phyloP scores from a whole-genome alignment of 2,113 vertebrate genomes.

The Lepus europaeus region DNA sequence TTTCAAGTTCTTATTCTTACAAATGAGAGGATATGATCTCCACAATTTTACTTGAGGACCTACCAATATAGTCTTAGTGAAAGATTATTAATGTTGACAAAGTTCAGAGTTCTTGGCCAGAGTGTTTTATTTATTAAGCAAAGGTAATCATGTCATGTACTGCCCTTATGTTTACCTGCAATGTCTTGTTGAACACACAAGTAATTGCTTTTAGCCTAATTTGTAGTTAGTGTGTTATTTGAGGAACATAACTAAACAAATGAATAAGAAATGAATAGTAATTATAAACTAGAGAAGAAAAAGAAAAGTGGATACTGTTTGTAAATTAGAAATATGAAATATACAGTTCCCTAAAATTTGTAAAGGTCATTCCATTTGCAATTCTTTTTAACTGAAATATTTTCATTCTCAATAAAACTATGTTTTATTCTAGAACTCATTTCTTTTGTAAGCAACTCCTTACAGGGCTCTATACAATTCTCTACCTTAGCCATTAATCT shows the following conservation, averaged over 20 bases:
- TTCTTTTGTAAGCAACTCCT: slow-evolving; percentile 41
- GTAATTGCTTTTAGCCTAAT: not conserved
- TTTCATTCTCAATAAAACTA: not conserved
- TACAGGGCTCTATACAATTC: slow-evolving; percentile 40
- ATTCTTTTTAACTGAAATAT: slow-evolving; percentile 44
- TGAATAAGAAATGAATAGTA: not conserved
- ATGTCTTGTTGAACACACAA: slow-evolving; percentile 13
- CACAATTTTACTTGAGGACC: not conserved
- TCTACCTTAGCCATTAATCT: slow-evolving; percentile 80
- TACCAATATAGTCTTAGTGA: not conserved
- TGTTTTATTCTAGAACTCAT: slow-evolving; percentile 58
- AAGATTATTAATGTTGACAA: not conserved
- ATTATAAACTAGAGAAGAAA: not conserved
- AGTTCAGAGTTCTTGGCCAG: not conserved
- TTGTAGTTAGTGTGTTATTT: not conserved
- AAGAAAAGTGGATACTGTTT: not conserved
- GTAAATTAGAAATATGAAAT: slow-evolving; percentile 24
- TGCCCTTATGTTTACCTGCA: not conserved
- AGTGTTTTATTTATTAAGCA: slow-evolving; percentile 1
- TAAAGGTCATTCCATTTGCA: slow-evolving; percentile 4
- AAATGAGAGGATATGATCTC: not conserved
- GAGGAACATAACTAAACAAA: not conserved
- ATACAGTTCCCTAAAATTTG: not conserved
- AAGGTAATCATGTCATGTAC: not conserved
- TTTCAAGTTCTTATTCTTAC: not conserved